A percentile compares a stretch with the other conserved stretches of the same genome.
phyloP scores from a whole-genome alignment of 2,888 invertebrate species.

The Drepanosiphum platanoidis region DNA sequence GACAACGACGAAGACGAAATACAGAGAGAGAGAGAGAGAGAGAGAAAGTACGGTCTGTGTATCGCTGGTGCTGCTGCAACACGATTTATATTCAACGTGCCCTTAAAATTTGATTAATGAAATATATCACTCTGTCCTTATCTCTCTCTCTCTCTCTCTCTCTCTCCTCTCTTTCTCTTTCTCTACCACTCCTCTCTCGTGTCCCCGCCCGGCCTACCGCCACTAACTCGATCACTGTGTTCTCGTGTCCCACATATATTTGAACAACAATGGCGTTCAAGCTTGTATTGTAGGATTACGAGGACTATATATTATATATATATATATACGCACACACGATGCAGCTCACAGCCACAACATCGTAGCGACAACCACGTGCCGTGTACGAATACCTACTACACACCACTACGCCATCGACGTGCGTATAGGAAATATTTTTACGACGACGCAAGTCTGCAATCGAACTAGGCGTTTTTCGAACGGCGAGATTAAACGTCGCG shows the following conservation, averaged over 20 bases:
- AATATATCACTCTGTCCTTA: conserved; percentile 39
- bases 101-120: conserved; percentile 62
- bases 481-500: no score
- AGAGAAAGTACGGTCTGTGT: background rate
- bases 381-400: background rate
- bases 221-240: conserved; percentile 23
- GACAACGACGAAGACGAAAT: background rate
- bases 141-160: background rate
- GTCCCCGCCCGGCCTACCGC: background rate
- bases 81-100: conserved; percentile 42
- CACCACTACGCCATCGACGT: background rate
- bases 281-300: conserved; percentile 9
- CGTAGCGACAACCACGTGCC: background rate
- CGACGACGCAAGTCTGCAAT: no score
- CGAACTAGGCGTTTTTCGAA: no score
- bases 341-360: background rate
- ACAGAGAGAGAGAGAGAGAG: background rate
- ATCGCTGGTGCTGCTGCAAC: no score
- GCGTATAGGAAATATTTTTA: no score
- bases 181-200: background rate
- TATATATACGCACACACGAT: no score
- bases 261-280: conserved; percentile 32
- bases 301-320: no score
- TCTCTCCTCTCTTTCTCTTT: background rate
- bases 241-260: conserved; percentile 13